phyloP scores from a whole-genome alignment of 2,797 vertebrate genomes.

The Manis pentadactyla region DNA sequence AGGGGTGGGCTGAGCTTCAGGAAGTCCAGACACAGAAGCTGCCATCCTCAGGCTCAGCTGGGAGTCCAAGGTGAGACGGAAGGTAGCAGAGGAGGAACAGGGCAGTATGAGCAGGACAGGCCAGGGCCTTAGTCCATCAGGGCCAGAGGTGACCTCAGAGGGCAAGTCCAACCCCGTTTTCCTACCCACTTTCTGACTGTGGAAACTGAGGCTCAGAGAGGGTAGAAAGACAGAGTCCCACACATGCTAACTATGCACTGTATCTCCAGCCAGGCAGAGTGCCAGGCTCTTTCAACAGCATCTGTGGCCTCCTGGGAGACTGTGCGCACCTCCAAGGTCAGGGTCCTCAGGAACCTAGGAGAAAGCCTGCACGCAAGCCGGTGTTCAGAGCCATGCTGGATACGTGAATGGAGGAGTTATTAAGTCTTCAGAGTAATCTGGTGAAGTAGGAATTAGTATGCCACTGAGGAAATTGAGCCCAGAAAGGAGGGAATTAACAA shows the following conservation, averaged over 20 bases:
- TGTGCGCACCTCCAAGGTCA: background rate
- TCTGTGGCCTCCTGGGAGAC: too few relatives aligned
- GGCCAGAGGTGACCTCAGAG: background rate
- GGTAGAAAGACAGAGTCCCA: background rate
- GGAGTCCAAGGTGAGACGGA: slow-evolving; percentile 43
- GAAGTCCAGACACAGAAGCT: background rate
- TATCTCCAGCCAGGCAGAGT: background rate
- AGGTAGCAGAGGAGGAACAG: background rate
- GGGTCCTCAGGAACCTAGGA: background rate
- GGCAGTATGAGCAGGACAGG: background rate
- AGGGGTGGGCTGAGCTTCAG: background rate
- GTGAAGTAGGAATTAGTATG: background rate
- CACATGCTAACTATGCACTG: too few relatives aligned
- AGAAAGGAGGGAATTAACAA: background rate
- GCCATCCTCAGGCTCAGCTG: background rate
- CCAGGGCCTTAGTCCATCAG: background rate
- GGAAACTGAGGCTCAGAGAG: background rate
- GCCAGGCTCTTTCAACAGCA: background rate
- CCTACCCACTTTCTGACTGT: background rate
- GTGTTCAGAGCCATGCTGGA: background rate
- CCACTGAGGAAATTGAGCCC: background rate
- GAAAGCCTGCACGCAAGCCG: background rate
- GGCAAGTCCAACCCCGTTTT: background rate
- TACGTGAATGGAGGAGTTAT: background rate
- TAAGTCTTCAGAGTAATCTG: background rate